These are phyloP conservation scores for Scomber colias DNA, from an alignment of 2,113 vertebrate species.

Conservation along the genomic window DNA sequence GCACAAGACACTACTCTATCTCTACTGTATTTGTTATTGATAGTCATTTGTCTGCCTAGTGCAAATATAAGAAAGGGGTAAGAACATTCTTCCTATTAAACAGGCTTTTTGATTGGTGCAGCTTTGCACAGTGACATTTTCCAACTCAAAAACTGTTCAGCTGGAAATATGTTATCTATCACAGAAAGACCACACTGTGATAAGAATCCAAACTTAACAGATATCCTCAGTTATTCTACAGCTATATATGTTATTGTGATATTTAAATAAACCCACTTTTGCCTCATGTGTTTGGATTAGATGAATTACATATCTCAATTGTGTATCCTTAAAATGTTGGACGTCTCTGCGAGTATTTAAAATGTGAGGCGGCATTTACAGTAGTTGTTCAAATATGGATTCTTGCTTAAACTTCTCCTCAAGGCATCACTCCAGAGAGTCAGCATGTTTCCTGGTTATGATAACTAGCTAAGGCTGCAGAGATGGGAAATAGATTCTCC, in stretches of 20 bases:
- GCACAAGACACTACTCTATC: background rate
- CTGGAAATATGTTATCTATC: constrained; percentile 24
- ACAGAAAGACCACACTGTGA: constrained; percentile 28
- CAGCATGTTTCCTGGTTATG: constrained; percentile 79
- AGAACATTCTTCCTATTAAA: constrained; percentile 39
- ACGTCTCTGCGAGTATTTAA: constrained; percentile 59
- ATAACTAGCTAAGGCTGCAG: constrained; percentile 75
- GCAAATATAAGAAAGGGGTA: constrained; percentile 3
- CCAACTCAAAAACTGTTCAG: constrained; percentile 23
- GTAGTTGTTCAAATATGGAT: constrained; percentile 84
- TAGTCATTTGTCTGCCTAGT: constrained; percentile 24
- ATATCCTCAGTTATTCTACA: background rate
- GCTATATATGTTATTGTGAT: constrained; percentile 19
- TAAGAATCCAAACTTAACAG: background rate
- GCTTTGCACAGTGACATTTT: constrained; percentile 22
- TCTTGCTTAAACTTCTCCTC: constrained; percentile 82
- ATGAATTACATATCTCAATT: constrained; percentile 43
- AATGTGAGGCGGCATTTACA: constrained; percentile 76
- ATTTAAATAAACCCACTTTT: constrained; percentile 51
- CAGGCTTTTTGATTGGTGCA: constrained; percentile 49
- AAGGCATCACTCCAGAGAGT: constrained; percentile 81
- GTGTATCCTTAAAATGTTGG: constrained; percentile 50
- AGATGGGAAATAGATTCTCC: constrained; percentile 80
- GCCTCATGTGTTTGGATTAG: constrained; percentile 25
- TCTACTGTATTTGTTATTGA: background rate